A percentile compares a stretch with the other conserved stretches of the same genome.
These are phyloP conservation scores for Holothuria leucospilota DNA, from an alignment of 53 echinoderm and acorn worm genomes.

Conservation along the genomic window DNA sequence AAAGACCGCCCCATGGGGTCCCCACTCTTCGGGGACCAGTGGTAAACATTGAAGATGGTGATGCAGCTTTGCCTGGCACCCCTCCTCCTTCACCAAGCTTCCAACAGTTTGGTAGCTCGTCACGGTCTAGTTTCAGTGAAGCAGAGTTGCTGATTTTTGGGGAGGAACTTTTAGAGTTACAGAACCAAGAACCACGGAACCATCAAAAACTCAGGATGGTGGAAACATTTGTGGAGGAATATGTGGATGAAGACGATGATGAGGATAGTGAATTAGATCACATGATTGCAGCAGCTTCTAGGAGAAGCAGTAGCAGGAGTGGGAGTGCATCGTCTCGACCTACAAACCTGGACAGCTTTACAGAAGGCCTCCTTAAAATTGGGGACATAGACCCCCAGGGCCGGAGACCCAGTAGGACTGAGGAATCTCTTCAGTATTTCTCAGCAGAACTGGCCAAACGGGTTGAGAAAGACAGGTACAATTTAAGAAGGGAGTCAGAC, in stretches of 20 bases:
- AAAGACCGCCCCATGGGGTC: not conserved
- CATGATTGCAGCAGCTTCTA: conserved; percentile 30
- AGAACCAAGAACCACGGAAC: conserved; percentile 2
- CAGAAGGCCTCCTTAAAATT: conserved; percentile 90
- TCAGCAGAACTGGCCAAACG: conserved; percentile 83
- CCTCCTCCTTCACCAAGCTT: conserved; percentile 21
- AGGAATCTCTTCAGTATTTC: conserved; percentile 89
- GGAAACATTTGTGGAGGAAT: conserved; percentile 39
- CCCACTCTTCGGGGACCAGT: conserved; percentile 24
- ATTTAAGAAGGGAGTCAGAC: conserved; percentile 83
- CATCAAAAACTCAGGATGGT: conserved; percentile 21
- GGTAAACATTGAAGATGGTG: conserved; percentile 26
- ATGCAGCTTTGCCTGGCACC: conserved; percentile 7
- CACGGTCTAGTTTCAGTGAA: conserved; percentile 38
- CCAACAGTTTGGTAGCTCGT: conserved; percentile 13
- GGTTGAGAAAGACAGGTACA: conserved; percentile 73
- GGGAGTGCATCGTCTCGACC: conserved; percentile 77
- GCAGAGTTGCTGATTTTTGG: conserved; percentile 40
- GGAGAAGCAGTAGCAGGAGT: conserved; percentile 69
- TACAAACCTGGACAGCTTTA: conserved; percentile 90
- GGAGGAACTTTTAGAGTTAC: conserved; percentile 24
- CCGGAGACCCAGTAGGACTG: conserved; percentile 86
- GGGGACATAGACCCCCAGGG: conserved; percentile 92
- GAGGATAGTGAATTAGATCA: conserved; percentile 29
- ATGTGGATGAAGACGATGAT: conserved; percentile 22